Percentiles rank a stretch among this genome's conserved stretches.
phyloP scores from a whole-genome alignment of 2,797 vertebrate genomes.

The Semotilus atromaculatus region DNA sequence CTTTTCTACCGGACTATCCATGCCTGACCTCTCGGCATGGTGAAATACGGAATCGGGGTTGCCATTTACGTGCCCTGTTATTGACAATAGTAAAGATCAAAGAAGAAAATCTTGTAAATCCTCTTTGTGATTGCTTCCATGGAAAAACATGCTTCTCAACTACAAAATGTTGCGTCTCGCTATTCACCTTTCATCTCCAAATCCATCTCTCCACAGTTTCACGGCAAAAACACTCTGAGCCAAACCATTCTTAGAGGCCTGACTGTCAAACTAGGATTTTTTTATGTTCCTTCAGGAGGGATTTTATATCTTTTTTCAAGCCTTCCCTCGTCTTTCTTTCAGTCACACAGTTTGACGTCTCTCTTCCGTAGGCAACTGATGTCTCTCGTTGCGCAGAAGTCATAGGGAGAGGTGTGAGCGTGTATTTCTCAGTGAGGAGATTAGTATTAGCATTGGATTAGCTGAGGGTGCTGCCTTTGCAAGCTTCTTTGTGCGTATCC shows the following conservation, averaged over 20 bases:
- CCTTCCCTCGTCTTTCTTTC: slow-evolving; percentile 21
- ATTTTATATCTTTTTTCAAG: slow-evolving; percentile 36
- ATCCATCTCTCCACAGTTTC: slow-evolving; percentile 44
- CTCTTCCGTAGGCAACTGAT: slow-evolving; percentile 7
- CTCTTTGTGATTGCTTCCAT: slow-evolving; percentile 42
- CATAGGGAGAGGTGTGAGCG: slow-evolving; percentile 44
- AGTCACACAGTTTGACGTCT: slow-evolving; percentile 27
- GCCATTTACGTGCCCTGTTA: slow-evolving; percentile 17
- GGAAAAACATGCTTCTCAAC: slow-evolving; percentile 19
- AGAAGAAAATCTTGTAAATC: slow-evolving; percentile 30
- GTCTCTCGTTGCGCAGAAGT: slow-evolving; percentile 42
- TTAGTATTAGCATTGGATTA: slow-evolving; percentile 48
- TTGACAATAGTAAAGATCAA: slow-evolving; percentile 39
- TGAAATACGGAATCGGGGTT: slow-evolving; percentile 4
- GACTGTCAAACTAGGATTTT: slow-evolving; percentile 32
- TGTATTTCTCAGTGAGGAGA: slow-evolving; percentile 34
- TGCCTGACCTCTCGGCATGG: slow-evolving; percentile 27
- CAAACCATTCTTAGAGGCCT: slow-evolving; percentile 7
- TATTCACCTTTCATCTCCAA: slow-evolving; percentile 37
- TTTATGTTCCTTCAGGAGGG: slow-evolving; percentile 1
- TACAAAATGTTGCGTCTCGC: slow-evolving; percentile 15
- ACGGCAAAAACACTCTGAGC: slow-evolving; percentile 16
- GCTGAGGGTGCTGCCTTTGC: slow-evolving; percentile 3
- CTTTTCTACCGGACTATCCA: slow-evolving; percentile 23
- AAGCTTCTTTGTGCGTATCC: slow-evolving; percentile 23